These are phyloP conservation scores for Drosophila merina DNA, from an alignment of 2,888 invertebrate species.

Conservation along the genomic window DNA sequence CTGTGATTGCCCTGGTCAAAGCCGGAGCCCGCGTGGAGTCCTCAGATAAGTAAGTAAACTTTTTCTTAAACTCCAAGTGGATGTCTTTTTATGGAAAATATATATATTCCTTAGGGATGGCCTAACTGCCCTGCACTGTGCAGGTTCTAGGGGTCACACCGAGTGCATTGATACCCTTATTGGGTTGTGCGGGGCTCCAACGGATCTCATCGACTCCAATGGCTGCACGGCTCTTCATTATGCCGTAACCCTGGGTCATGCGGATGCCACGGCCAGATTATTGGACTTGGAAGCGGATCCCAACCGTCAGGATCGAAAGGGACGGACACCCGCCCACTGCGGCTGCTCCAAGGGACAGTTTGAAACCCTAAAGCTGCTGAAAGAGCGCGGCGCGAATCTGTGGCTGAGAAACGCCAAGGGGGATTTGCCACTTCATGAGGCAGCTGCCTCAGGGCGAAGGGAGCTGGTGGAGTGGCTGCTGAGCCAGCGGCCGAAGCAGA, in stretches of 20 bases:
- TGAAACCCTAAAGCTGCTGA: slow-evolving; percentile 91
- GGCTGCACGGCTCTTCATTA: slow-evolving; percentile 98
- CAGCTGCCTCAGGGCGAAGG: slow-evolving; percentile 94
- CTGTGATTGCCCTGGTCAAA: slow-evolving; percentile 93
- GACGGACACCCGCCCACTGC: slow-evolving; percentile 96
- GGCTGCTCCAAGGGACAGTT: slow-evolving; percentile 98
- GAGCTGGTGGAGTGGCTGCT: slow-evolving; percentile 95
- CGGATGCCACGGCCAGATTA: slow-evolving; percentile 94
- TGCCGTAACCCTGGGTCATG: slow-evolving; percentile 97
- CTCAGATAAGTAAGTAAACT: slow-evolving; percentile 87
- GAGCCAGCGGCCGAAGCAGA: slow-evolving; percentile 91
- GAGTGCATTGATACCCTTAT: slow-evolving; percentile 95
- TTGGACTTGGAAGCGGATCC: slow-evolving; percentile 95
- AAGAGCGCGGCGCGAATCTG: slow-evolving; percentile 92
- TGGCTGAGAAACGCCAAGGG: slow-evolving; percentile 97
- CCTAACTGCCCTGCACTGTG: slow-evolving; percentile 97
- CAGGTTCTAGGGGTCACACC: slow-evolving; percentile 97
- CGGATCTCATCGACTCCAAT: slow-evolving; percentile 95
- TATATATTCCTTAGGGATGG: slow-evolving; percentile 90
- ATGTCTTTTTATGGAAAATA: neutral
- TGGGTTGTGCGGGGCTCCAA: slow-evolving; percentile 93
- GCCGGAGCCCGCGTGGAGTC: slow-evolving; percentile 93
- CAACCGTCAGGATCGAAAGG: slow-evolving; percentile 96
- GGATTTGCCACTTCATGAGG: slow-evolving; percentile 97
- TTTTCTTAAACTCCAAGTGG: neutral